A percentile compares a stretch with the other conserved stretches of the same genome.
phyloP scores from a whole-genome alignment of 2,888 invertebrate genomes.

The Tetranychus truncatus region DNA sequence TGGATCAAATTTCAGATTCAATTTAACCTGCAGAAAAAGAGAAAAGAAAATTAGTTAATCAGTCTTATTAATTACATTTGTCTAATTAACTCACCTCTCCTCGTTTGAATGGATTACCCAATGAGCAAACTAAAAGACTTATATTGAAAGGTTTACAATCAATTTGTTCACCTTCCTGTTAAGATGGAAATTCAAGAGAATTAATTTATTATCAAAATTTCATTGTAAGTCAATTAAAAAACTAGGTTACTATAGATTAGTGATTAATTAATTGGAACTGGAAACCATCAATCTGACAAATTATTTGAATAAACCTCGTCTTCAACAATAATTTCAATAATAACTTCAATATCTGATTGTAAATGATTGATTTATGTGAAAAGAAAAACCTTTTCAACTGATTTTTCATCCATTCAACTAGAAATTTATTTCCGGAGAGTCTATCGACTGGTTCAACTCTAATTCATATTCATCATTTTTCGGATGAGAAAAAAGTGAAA shows the following conservation, averaged over 20 bases:
- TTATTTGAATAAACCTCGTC: no score
- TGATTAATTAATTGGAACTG: no score
- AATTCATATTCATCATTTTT: no score
- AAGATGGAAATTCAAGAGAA: not conserved
- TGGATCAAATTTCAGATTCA: constrained; percentile 58
- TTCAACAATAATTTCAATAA: not conserved
- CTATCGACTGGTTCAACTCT: no score
- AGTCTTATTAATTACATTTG: constrained; percentile 35
- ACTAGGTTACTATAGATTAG: no score
- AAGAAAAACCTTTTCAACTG: not conserved
- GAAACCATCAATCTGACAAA: no score
- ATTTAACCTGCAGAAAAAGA: constrained; percentile 58
- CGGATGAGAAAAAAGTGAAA: no score
- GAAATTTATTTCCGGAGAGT: not conserved
- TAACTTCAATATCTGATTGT: not conserved
- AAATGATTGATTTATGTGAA: not conserved
- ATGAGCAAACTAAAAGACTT: constrained; percentile 54
- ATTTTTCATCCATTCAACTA: not conserved
- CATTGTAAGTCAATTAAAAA: no score
- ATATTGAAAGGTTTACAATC: constrained; percentile 23
- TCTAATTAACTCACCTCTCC: constrained; percentile 9
- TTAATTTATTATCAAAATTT: no score
- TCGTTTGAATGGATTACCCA: constrained; percentile 68
- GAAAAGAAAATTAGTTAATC: constrained; percentile 49
- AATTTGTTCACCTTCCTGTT: constrained; percentile 18